Conservation (phyloP, 1,140 invertebrate species). For the Drosophila novamexicana region DNA sequence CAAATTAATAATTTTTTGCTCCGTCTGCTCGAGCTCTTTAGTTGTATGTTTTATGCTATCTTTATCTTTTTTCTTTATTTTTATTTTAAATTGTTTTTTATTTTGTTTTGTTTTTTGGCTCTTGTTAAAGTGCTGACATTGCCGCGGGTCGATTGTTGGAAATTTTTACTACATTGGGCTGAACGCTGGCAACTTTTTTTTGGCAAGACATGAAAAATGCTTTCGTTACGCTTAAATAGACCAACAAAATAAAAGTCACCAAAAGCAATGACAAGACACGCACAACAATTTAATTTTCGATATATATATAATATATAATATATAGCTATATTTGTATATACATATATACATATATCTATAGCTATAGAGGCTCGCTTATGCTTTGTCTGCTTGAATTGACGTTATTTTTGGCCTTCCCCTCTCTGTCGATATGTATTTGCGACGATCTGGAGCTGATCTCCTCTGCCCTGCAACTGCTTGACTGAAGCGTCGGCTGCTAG, state of each 20-base stretch:
- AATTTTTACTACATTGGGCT: constrained; percentile 58
- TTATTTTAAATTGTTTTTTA: constrained; percentile 16
- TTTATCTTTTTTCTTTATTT: background rate
- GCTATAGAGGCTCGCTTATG: background rate
- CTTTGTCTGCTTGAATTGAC: constrained; percentile 14
- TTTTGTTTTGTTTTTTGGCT: constrained; percentile 9
- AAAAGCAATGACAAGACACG: constrained; percentile 18
- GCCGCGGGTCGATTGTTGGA: constrained; percentile 47
- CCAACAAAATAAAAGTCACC: constrained; percentile 32
- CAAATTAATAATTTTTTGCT: constrained; percentile 4
- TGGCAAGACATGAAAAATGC: constrained; percentile 76
- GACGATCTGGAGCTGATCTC: constrained; percentile 34
- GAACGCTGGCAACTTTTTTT: constrained; percentile 61
- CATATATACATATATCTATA: background rate
- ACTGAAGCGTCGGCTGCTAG: constrained; percentile 44
- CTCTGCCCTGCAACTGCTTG: constrained; percentile 46
- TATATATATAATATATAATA: background rate
- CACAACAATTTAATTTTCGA: constrained; percentile 10
- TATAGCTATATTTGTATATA: constrained; percentile 8
- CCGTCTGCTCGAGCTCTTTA: constrained; percentile 10
- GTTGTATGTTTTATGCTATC: constrained; percentile 3
- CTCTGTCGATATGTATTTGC: background rate
- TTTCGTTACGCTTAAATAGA: constrained; percentile 50
- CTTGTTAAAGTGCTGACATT: constrained; percentile 62
- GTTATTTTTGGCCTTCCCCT: constrained; percentile 55